A percentile compares a stretch with the other conserved stretches of the same genome.
Evolutionary conservation across 2,797 vertebrate species (phyloP).

Genomic region (Cossypha caffra): DNA sequence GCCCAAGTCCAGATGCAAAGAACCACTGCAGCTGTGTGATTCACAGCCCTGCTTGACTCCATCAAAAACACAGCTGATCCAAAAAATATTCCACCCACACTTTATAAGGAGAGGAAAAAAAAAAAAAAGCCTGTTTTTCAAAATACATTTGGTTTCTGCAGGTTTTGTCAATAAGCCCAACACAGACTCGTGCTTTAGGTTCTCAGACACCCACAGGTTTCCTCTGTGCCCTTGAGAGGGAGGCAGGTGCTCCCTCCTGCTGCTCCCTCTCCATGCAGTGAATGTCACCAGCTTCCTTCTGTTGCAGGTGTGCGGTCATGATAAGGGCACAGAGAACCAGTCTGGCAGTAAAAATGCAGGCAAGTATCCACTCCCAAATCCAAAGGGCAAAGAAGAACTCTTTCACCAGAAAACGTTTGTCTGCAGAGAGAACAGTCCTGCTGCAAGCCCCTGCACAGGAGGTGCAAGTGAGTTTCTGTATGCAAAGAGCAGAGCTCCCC

Average conservation of each 20-base stretch:
- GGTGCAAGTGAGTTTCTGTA: background rate
- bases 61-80: background rate
- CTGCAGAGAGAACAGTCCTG: background rate
- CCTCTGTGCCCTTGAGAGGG: background rate
- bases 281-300: background rate
- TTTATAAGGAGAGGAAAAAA: background rate
- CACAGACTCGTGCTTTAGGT: rapidly evolving
- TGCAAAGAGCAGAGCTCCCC: background rate
- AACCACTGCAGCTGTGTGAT: rapidly evolving
- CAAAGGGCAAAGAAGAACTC: background rate
- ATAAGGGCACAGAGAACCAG: background rate
- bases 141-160: background rate
- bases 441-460: background rate
- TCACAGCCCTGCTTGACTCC: background rate
- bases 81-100: background rate
- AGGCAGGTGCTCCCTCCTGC: background rate
- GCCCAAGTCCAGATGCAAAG: background rate
- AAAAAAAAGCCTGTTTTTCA: background rate
- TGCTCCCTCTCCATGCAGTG: background rate
- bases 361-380: background rate
- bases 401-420: background rate
- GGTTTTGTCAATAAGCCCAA: background rate
- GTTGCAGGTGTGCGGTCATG: background rate
- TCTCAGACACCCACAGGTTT: background rate
- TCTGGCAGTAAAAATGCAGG: background rate